Conservation (phyloP, 2,113 vertebrate genomes). For the Oryzias melastigma region DNA sequence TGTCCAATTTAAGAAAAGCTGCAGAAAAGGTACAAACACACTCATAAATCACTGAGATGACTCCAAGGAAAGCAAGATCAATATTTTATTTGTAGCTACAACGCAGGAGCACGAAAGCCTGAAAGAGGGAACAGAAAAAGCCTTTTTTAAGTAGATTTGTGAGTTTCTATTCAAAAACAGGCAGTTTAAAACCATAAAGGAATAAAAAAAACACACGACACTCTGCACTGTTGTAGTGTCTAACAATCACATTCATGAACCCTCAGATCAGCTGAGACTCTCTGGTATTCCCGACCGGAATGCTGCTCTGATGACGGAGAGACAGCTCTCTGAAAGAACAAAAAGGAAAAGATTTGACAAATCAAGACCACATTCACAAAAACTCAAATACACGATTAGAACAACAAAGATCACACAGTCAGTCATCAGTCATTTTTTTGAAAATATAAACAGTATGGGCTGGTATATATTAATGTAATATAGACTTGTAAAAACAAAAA, state of each 20-base stretch:
- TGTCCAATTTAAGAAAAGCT: not conserved
- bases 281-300: conserved; percentile 30
- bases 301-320: conserved; percentile 48
- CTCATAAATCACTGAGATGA: conserved; percentile 38
- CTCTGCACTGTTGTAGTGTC: not conserved
- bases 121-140: too few relatives aligned
- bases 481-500: too few relatives aligned
- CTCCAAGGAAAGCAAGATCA: conserved; percentile 33
- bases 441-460: too few relatives aligned
- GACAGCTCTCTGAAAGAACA: conserved; percentile 49
- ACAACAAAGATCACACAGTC: too few relatives aligned
- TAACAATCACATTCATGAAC: not conserved
- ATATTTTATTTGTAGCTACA: conserved; percentile 62
- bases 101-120: too few relatives aligned
- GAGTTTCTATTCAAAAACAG: too few relatives aligned
- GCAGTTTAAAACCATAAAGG: not conserved
- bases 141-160: too few relatives aligned
- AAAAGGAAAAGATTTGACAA: not conserved
- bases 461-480: too few relatives aligned
- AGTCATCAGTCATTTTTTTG: too few relatives aligned
- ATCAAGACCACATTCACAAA: not conserved
- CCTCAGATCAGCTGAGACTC: conserved; percentile 53
- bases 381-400: too few relatives aligned
- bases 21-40: not conserved
- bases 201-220: not conserved